Base-by-base conservation (phyloP, 1,140 invertebrate species). In the Pseudomyrmex dendroicus region DNA sequence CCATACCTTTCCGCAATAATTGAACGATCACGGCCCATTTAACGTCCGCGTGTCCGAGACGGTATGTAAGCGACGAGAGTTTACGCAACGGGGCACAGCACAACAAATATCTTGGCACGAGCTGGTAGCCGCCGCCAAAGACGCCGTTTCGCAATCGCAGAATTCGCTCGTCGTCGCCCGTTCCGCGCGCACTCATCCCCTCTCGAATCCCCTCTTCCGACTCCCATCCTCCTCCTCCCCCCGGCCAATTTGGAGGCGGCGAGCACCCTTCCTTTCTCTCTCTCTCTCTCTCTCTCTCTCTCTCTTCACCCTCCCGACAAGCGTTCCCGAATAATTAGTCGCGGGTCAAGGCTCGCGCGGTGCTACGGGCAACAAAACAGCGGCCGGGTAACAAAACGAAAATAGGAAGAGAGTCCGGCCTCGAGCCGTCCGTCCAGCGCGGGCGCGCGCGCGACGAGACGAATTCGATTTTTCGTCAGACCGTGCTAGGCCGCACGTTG, bases 71-170 rank as follows among this genome's bases (percentile, higher is more conserved):
- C 8, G n/a, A 20, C 62, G 66, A 9, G 61, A 52, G 46, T 88
- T 88, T 88, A 82, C 86, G 86, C 86, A 88, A 88, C 22, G 52
- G 73, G 54, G 17, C 62, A 59, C 68, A n/a, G 80, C 48, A 72
- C 73, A 76, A 82, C 72, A 84, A 89, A 90, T 89, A 89, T 89
- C 89, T 90, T 90, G 89, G 89, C 89, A 90, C 70, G 13, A 66
- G 22, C 17, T 22, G 8, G 73, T 61, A 56, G 35, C 22, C 78
- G 73, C 61, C 52, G 76, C 35, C 59, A 44, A 74, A 35, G 35
- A 63, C 59, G 25, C 62, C 82, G 72, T 90, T 90, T 90, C 89
- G 89, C 52, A 90, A 90, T 87, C 82, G 7, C 50, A 83, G 76
- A 77, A 82, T 76, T 87, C 76, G 76, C 72, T 5, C 76, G 70